Percentiles rank a stretch among this genome's conserved stretches.
These are phyloP conservation scores for Lerista edwardsae DNA, from an alignment of 2,797 vertebrate genomes.

Conservation along the genomic window DNA sequence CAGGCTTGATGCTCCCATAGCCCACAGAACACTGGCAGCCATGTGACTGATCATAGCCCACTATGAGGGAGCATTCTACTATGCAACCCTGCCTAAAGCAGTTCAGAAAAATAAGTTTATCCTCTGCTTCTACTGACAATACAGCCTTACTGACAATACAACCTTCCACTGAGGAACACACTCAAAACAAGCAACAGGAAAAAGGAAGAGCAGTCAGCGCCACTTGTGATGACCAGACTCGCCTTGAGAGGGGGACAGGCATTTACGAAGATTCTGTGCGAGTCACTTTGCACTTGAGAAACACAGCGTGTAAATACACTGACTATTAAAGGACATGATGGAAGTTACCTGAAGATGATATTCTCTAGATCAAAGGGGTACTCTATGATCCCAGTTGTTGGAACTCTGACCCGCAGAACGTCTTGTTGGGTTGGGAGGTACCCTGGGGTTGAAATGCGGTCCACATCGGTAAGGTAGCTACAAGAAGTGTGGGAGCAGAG, in stretches of 20 bases:
- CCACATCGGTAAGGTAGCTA: slow-evolving; percentile 92
- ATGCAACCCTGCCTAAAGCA: no score
- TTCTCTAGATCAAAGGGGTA: slow-evolving; percentile 93
- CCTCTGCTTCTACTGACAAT: not conserved
- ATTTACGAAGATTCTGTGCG: not conserved
- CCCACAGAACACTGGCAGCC: not conserved
- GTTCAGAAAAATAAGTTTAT: no score
- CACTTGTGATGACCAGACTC: not conserved
- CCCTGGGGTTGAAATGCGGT: slow-evolving; percentile 87
- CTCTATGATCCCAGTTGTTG: slow-evolving; percentile 97
- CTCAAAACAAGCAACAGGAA: no score
- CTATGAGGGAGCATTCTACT: no score
- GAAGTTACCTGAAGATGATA: slow-evolving; percentile 91
- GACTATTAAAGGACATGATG: no score
- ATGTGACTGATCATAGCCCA: no score
- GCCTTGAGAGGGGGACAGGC: not conserved
- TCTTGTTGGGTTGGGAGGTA: slow-evolving; percentile 97
- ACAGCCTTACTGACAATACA: not conserved
- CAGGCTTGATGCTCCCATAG: no score
- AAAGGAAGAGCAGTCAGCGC: not conserved
- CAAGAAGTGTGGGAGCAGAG: slow-evolving; percentile 21
- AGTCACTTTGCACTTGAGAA: not conserved
- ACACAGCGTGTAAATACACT: not conserved
- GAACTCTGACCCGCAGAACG: slow-evolving; percentile 93
- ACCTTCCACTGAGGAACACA: no score